These are phyloP conservation scores for Eupithecia insigniata DNA, from an alignment of 2,888 invertebrate species.

Conservation along the genomic window DNA sequence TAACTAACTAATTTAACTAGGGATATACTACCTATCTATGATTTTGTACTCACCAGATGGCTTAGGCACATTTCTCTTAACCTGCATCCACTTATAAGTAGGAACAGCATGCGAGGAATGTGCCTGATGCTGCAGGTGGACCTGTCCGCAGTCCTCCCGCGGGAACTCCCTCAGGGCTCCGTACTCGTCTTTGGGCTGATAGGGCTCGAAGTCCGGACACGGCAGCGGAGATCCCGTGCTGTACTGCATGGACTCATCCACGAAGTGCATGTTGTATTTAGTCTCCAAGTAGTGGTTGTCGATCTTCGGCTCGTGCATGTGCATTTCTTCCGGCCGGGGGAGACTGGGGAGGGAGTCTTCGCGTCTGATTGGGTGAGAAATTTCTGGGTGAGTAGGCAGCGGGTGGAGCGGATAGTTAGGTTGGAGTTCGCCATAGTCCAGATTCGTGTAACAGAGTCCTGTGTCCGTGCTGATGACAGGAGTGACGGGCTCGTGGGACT, in stretches of 20 bases:
- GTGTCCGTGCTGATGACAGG: constrained; percentile 93
- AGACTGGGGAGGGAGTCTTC: constrained; percentile 75
- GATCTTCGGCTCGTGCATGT: constrained; percentile 72
- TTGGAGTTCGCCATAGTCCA: constrained; percentile 88
- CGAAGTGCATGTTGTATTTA: constrained; percentile 82
- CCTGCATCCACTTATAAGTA: constrained; percentile 99
- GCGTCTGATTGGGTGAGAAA: constrained; percentile 66
- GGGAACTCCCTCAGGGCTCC: constrained; percentile 72
- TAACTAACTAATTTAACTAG: too few relatives aligned
- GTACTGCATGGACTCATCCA: constrained; percentile 77
- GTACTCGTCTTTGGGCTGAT: constrained; percentile 86
- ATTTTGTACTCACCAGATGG: constrained; percentile 90
- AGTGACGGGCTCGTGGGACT: constrained; percentile 74
- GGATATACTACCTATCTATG: too few relatives aligned
- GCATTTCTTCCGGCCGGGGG: constrained; percentile 77
- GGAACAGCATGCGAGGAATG: constrained; percentile 88
- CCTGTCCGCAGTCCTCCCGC: constrained; percentile 66
- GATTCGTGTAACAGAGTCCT: constrained; percentile 94
- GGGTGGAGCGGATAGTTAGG: constrained; percentile 82
- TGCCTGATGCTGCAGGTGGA: constrained; percentile 67
- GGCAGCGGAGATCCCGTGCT: constrained; percentile 76
- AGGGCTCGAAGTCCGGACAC: constrained; percentile 85
- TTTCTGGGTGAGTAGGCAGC: constrained; percentile 80
- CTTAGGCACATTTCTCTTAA: constrained; percentile 98
- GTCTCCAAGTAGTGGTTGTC: constrained; percentile 81